phyloP scores from a whole-genome alignment of 2,797 vertebrate genomes.

The Dendrocincla tyrannina region DNA sequence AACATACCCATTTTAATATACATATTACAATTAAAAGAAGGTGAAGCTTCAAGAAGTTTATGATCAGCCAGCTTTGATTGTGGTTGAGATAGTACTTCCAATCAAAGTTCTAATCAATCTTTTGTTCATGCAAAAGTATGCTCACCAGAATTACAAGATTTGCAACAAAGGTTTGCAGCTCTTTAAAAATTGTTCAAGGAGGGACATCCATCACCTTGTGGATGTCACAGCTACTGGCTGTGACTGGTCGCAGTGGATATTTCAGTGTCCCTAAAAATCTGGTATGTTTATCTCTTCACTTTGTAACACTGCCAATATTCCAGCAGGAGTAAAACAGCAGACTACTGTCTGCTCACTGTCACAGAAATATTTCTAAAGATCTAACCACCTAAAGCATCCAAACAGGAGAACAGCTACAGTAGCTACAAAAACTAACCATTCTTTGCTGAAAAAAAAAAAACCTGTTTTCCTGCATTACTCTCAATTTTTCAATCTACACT shows the following conservation, averaged over 20 bases:
- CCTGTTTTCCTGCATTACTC: background rate
- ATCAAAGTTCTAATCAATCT: background rate
- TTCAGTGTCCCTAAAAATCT: background rate
- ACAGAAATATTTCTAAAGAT: background rate
- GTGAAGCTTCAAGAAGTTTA: background rate
- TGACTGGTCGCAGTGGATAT: background rate
- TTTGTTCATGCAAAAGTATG: background rate
- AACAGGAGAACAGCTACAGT: background rate
- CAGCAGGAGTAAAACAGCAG: background rate
- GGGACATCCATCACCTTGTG: background rate
- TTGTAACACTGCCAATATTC: background rate
- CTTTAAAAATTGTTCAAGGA: background rate
- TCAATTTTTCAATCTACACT: background rate
- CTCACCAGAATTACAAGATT: background rate
- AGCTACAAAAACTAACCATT: background rate
- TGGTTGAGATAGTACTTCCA: background rate
- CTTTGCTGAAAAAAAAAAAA: background rate
- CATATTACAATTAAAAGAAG: too few relatives aligned
- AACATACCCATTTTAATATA: too few relatives aligned
- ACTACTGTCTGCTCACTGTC: background rate
- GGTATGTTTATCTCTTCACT: background rate
- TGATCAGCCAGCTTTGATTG: background rate
- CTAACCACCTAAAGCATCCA: background rate
- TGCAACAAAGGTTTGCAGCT: background rate
- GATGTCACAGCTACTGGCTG: fast-evolving